Evolutionary conservation across 1,140 invertebrate genomes (phyloP), one percentile per base, ranked within the genome.

Genomic region (Anagrus nilaparvatae): DNA sequence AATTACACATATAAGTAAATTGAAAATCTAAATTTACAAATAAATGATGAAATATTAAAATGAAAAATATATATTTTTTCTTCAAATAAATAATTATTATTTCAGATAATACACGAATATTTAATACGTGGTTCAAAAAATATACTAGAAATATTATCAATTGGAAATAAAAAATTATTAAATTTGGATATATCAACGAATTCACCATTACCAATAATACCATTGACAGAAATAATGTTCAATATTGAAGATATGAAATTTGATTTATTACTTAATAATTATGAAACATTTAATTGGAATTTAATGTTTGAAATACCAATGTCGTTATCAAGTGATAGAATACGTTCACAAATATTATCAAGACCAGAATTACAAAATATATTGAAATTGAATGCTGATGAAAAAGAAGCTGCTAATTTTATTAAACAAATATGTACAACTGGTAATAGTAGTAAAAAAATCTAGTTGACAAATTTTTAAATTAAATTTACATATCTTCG

Each of bases 191-290:
- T 58, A 37, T 67, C 72, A 2, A 63, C 66, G 5, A 58, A 67
- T 14, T 51, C 74, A 24, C 67, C 72, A 2, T 53, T 72, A 30
- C 63, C 70, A 41, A 60, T 61, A n/a, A 72, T 77, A 16, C 69
- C 73, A 0, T 61, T 86, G 3, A 59, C 83, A 3, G 76, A 81
- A 52, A 75, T 75, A 14, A 84, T 85, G 81, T 86, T 85, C 54
- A 80, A 82, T 48, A 82, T 86, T 30, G 81, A 78, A 8, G 69
- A 76, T 38, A 61, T 63, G 13, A 72, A 73, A 3, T 85, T 85
- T 48, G 82, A 86, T 67, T 76, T 82, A 65, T 78, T 82, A 59
- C 50, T 54, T 3, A 47, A 30, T 5, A 32, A 53, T 43, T 53
- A 55, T 30, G 46, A 49, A 8, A 35, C 40, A 25, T n/a, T 41